Evolutionary conservation across 2,888 invertebrate genomes (phyloP).

Genomic region (Callyntrura sp.): DNA sequence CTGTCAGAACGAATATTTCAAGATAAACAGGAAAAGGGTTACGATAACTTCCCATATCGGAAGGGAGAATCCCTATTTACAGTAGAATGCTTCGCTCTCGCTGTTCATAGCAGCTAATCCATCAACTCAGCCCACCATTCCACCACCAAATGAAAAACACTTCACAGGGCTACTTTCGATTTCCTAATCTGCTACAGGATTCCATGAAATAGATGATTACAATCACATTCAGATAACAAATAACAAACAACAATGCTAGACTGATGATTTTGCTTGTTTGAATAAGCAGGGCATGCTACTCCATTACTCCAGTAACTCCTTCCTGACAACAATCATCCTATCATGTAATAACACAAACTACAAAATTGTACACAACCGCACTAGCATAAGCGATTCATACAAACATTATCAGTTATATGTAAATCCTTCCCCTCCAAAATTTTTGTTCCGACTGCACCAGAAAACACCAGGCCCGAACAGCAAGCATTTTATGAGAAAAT

Average conservation of each 20-base stretch:
- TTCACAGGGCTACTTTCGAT: background rate
- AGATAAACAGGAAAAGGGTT: slow-evolving; percentile 68
- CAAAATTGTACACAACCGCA: background rate
- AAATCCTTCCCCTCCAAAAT: slow-evolving; percentile 37
- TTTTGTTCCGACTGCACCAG: background rate
- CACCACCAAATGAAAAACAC: no score
- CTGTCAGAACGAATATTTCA: background rate
- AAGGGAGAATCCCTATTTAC: slow-evolving; percentile 43
- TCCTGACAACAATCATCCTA: slow-evolving; percentile 6
- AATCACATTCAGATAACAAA: slow-evolving; percentile 48
- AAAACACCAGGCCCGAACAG: slow-evolving; percentile 18
- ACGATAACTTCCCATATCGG: slow-evolving; percentile 38
- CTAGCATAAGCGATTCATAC: slow-evolving; percentile 12
- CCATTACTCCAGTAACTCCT: background rate
- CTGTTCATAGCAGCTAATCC: slow-evolving; percentile 55
- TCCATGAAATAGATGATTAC: slow-evolving; percentile 61
- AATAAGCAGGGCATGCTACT: background rate
- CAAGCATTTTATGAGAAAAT: slow-evolving; percentile 59
- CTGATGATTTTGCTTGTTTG: background rate
- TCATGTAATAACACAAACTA: background rate
- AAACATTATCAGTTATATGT: slow-evolving; percentile 25
- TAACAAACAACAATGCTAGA: background rate
- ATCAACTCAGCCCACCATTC: slow-evolving; percentile 39
- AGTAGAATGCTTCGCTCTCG: slow-evolving; percentile 26
- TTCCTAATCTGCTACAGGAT: slow-evolving; percentile 15